phyloP scores from a whole-genome alignment of 2,888 invertebrate species.

The Tetramorium bicarinatum region DNA sequence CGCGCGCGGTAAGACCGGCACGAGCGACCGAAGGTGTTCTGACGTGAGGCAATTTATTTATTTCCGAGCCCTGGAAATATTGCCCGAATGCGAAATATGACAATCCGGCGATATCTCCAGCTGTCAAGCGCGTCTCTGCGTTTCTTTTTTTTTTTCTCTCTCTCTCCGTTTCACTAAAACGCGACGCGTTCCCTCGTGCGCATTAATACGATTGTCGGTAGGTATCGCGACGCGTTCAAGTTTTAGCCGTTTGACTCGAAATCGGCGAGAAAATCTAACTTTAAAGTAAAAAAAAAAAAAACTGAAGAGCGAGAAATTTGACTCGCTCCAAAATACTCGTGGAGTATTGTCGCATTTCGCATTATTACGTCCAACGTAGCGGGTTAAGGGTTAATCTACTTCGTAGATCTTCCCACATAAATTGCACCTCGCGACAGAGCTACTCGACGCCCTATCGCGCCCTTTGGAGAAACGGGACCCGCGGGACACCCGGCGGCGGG shows the following conservation, averaged over 20 bases:
- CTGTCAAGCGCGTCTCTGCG: slow-evolving; percentile 9
- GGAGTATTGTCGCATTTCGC: not conserved
- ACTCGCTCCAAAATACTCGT: not conserved
- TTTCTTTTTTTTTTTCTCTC: not conserved
- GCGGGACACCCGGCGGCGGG: slow-evolving; percentile 55
- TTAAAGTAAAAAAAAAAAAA: not conserved
- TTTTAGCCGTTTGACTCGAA: not conserved
- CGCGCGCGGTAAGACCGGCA: slow-evolving; percentile 27
- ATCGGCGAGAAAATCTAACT: not conserved
- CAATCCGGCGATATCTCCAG: slow-evolving; percentile 31
- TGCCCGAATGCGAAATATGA: slow-evolving; percentile 22
- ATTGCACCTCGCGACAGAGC: not conserved
- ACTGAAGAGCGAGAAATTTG: not conserved
- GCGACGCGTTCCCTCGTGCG: not conserved
- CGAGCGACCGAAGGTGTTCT: slow-evolving; percentile 27
- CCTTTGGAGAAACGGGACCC: not conserved
- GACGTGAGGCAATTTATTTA: slow-evolving; percentile 51
- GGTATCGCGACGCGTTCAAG: not conserved
- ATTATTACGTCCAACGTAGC: not conserved
- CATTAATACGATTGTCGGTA: not conserved
- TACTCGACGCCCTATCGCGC: not conserved
- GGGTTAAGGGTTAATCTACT: not conserved
- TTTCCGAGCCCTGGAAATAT: slow-evolving; percentile 36
- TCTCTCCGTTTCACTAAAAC: not conserved
- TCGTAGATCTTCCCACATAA: not conserved